phyloP scores from a whole-genome alignment of 2,113 vertebrate species.

The Glareola pratincola region DNA sequence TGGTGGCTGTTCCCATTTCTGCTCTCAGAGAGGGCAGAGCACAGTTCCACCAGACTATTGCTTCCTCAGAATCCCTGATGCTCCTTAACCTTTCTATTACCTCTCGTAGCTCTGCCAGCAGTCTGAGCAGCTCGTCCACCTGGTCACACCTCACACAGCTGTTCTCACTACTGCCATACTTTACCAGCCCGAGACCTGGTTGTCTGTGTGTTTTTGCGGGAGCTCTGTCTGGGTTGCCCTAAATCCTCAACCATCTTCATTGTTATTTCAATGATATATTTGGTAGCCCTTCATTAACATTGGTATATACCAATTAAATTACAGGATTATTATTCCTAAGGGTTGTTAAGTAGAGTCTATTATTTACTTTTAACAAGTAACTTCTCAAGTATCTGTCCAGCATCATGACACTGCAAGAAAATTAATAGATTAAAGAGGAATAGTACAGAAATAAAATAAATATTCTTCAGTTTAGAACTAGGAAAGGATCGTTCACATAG shows the following conservation, averaged over 20 bases:
- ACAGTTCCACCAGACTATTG: background rate
- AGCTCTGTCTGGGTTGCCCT: background rate
- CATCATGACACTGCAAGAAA: background rate
- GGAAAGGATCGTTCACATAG: background rate
- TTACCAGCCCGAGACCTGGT: background rate
- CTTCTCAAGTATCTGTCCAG: background rate
- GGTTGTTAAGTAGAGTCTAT: background rate
- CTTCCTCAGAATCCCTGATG: background rate
- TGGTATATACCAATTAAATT: background rate
- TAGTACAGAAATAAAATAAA: background rate
- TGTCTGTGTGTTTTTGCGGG: background rate
- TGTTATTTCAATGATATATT: background rate
- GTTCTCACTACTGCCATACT: background rate
- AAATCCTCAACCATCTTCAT: too few species aligned
- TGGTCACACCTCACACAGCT: background rate
- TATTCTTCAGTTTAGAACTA: background rate
- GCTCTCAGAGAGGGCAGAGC: background rate
- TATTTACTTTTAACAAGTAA: background rate
- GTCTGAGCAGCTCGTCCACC: background rate
- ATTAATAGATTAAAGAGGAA: background rate
- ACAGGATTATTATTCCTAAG: background rate
- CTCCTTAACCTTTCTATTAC: background rate
- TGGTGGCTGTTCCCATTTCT: background rate
- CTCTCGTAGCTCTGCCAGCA: background rate
- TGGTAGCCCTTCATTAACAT: background rate